A percentile compares a stretch with the other conserved stretches of the same genome.
These are phyloP conservation scores for Athalia rosae DNA, from an alignment of 2,888 invertebrate species.

Conservation along the genomic window DNA sequence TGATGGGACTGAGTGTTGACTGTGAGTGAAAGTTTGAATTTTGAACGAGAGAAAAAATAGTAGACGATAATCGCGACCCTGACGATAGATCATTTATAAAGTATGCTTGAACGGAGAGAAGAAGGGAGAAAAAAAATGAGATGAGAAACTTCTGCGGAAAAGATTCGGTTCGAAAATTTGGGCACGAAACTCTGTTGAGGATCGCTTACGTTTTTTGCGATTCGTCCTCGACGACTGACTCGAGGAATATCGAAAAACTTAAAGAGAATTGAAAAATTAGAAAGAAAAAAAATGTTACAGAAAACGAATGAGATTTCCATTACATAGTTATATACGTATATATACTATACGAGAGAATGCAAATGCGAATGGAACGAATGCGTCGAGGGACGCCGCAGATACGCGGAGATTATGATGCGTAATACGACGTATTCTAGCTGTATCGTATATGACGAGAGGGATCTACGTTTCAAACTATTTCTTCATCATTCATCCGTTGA, in stretches of 20 bases:
- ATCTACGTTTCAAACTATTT: neutral
- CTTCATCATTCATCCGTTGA: neutral
- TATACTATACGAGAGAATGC: neutral
- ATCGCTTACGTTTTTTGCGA: slow-evolving; percentile 35
- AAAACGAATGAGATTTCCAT: too few relatives aligned
- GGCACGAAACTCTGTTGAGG: neutral
- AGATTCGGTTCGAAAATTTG: slow-evolving; percentile 21
- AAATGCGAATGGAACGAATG: slow-evolving; percentile 21
- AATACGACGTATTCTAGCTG: neutral
- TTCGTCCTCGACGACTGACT: slow-evolving; percentile 25
- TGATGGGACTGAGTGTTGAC: neutral
- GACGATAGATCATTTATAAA: too few relatives aligned
- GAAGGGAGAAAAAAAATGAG: neutral
- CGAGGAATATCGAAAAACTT: neutral
- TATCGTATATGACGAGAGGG: too few relatives aligned
- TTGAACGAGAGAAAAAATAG: too few relatives aligned
- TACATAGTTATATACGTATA: slow-evolving; percentile 16
- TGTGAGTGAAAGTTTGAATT: neutral
- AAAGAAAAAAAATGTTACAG: too few relatives aligned
- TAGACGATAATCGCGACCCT: too few relatives aligned
- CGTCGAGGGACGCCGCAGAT: too few relatives aligned
- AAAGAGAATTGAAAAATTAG: slow-evolving; percentile 11
- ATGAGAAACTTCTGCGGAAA: neutral
- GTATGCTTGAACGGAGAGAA: neutral
- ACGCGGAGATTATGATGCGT: too few relatives aligned